Base-by-base conservation (phyloP, 2,113 vertebrate species). In the Polypterus senegalus region DNA sequence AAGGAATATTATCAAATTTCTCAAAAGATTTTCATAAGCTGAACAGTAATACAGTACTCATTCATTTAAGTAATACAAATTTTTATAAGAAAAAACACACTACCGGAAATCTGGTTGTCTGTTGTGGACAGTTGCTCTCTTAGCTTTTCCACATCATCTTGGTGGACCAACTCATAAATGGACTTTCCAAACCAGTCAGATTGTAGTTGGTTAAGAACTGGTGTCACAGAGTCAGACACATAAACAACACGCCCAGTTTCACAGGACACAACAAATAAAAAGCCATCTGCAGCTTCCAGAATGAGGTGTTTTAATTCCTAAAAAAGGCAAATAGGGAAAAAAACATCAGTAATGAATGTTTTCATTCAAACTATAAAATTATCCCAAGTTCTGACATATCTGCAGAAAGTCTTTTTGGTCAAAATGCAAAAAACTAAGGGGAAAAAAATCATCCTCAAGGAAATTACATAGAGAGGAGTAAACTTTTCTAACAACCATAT, bases 241-340 rank as follows among this genome's bases (percentile, higher is more conserved):
- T 97, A 98, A 0, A 97, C 91, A 53, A 99, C 79, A 1, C 93
- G 81, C 0, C 93, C 96, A 0, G 88, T 93, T 78, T 99, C 96
- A 46, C 96, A 99, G 0, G 95, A 97, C 64, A 94, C 95, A 45
- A 99, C 96, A 49, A 99, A 99, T 47, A 99, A 83, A 73, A 99
- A 99, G 10, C 95, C 96, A 0, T 98, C 96, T 0, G 94, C 96
- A 0, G 96, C 96, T 70, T 98, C 96, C 57, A 98, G 74, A 66
- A 99, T 94, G 67, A 98, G 81, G 75, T 99, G 95, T 65, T 99
- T 98, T 63, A 99, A 83, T 3, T 98, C 96, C 95, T 98, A 64
- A 2, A 52, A 10, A 43, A 65, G 44, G 2, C 51, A 53, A 7
- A 53, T 7, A 53, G 51, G 10, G 51, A 53, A n/a, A 53, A n/a